phyloP scores from a whole-genome alignment of 2,888 invertebrate species.

The Andrena chrysosceles region DNA sequence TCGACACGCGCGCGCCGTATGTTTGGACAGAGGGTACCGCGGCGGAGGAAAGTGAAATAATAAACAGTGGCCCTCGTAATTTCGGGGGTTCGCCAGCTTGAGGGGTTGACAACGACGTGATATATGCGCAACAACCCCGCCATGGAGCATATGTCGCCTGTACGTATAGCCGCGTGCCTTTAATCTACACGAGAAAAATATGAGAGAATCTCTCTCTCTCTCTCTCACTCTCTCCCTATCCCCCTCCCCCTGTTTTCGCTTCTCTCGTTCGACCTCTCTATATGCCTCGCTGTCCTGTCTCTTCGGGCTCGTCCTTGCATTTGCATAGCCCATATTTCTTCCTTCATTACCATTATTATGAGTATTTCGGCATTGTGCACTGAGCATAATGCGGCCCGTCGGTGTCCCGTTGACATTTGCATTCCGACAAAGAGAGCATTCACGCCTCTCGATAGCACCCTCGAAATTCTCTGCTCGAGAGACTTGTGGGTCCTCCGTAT shows the following conservation, averaged over 20 bases:
- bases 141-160: constrained; percentile 69
- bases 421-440: constrained; percentile 82
- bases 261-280: not conserved
- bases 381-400: constrained; percentile 70
- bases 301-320: constrained; percentile 52
- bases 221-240: not conserved
- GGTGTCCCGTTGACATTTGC: constrained; percentile 81
- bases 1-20: constrained; percentile 50
- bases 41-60: constrained; percentile 73
- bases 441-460: constrained; percentile 80
- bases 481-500: constrained; percentile 28
- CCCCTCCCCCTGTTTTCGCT: not conserved
- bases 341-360: constrained; percentile 83
- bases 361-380: constrained; percentile 76
- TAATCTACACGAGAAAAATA: constrained; percentile 56
- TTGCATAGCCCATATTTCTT: constrained; percentile 81
- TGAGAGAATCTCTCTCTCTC: constrained; percentile 1
- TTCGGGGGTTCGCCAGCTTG: constrained; percentile 74
- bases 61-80: constrained; percentile 80
- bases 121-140: constrained; percentile 67
- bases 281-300: constrained; percentile 7
- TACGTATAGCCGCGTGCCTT: constrained; percentile 50
- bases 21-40: constrained; percentile 67
- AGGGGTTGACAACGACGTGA: constrained; percentile 77
- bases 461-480: constrained; percentile 66